Evolutionary conservation across 1,140 invertebrate genomes (phyloP).

Genomic region (Zaprionus africanus): DNA sequence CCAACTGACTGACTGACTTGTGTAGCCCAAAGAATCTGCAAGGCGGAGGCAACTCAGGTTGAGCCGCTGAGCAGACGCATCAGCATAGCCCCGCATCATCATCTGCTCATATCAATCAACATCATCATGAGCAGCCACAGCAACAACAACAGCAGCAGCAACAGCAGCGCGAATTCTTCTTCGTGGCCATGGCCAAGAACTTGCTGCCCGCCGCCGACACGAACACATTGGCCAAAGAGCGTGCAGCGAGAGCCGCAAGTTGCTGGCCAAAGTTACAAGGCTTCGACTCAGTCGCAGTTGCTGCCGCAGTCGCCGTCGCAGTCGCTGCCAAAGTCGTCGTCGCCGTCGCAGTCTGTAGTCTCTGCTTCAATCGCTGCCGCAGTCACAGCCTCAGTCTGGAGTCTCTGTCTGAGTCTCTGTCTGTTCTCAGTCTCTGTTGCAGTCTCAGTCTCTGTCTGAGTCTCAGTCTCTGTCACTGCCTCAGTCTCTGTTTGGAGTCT

Average conservation of each 20-base stretch:
- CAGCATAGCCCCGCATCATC: constrained; percentile 49
- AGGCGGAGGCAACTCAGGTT: constrained; percentile 17
- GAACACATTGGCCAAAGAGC: constrained; percentile 68
- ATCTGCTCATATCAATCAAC: constrained; percentile 48
- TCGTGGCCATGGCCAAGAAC: constrained; percentile 77
- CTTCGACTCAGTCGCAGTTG: constrained; percentile 33
- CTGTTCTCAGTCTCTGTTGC: too few species aligned
- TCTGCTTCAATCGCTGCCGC: constrained; percentile 21
- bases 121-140: constrained; percentile 35
- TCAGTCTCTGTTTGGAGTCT: constrained; percentile 20
- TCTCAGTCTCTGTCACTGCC: constrained; percentile 33
- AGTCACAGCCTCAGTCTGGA: constrained; percentile 30
- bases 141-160: constrained; percentile 17
- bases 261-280: constrained; percentile 73
- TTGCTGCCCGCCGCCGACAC: constrained; percentile 51
- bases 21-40: constrained; percentile 37
- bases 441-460: constrained; percentile 21
- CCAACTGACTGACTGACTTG: constrained; percentile 76
- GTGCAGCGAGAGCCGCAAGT: constrained; percentile 53
- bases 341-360: constrained; percentile 21
- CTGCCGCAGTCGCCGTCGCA: constrained; percentile 26
- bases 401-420: constrained; percentile 20
- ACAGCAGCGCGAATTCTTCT: constrained; percentile 62
- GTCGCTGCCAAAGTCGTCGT: constrained; percentile 19
- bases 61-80: constrained; percentile 29